Evolutionary conservation across 2,797 vertebrate species (phyloP).

Genomic region (Cygnus olor): DNA sequence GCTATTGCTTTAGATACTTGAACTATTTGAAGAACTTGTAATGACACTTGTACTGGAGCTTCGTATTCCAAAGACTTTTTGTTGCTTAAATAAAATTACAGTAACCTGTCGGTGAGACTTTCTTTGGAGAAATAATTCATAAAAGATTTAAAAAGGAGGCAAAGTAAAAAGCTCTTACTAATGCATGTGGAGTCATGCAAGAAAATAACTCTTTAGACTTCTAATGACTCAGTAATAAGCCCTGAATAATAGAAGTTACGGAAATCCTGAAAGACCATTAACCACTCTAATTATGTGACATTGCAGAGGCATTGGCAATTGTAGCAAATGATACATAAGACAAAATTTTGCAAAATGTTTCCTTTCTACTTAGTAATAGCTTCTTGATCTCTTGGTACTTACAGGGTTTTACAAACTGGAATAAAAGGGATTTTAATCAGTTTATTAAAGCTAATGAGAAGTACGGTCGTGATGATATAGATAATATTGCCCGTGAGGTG

Average conservation of each 20-base stretch:
- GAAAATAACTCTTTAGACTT: neutral
- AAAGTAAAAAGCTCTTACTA: neutral
- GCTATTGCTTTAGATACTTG: slow-evolving; percentile 9
- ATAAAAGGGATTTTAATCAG: slow-evolving; percentile 90
- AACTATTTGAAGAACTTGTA: neutral
- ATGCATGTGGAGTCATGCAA: neutral
- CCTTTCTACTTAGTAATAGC: neutral
- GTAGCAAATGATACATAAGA: neutral
- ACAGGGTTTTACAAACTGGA: slow-evolving; percentile 90
- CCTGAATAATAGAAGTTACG: neutral
- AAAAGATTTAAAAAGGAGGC: neutral
- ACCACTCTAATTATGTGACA: neutral
- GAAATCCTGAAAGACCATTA: slow-evolving; percentile 24
- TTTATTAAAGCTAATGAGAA: slow-evolving; percentile 92
- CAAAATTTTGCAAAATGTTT: neutral
- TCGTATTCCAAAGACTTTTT: neutral
- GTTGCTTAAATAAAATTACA: neutral
- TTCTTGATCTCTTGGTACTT: slow-evolving; percentile 33
- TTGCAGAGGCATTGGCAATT: neutral
- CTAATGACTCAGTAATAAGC: slow-evolving; percentile 28
- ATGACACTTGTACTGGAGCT: neutral
- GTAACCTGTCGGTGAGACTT: neutral
- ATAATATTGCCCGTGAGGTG: slow-evolving; percentile 88
- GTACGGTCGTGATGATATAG: slow-evolving; percentile 88
- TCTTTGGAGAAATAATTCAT: neutral